Percentiles rank a stretch among this genome's conserved stretches.
phyloP scores from a whole-genome alignment of 2,797 vertebrate genomes.

The Coendou prehensilis region DNA sequence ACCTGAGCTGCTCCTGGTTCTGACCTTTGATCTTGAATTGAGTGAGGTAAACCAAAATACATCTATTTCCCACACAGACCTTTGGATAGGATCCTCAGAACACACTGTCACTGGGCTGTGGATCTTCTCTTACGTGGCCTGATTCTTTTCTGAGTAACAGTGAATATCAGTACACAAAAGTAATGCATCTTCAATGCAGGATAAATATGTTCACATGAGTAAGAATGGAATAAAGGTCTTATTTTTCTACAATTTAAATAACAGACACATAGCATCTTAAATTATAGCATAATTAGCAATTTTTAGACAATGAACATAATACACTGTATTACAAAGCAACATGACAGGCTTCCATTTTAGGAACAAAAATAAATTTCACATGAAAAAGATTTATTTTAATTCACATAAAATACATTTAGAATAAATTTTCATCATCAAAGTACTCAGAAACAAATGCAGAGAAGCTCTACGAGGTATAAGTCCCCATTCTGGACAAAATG shows the following conservation, averaged over 20 bases:
- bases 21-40: conserved; percentile 22
- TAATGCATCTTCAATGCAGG: conserved; percentile 65
- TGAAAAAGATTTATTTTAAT: conserved; percentile 86
- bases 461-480: background rate
- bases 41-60: background rate
- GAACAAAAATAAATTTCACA: conserved; percentile 84
- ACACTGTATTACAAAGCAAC: conserved; percentile 84
- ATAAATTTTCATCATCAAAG: conserved; percentile 84
- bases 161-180: conserved; percentile 50
- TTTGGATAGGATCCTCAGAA: conserved; percentile 61
- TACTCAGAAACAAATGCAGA: conserved; percentile 61
- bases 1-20: conserved; percentile 11
- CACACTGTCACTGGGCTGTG: background rate
- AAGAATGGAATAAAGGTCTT: conserved; percentile 61
- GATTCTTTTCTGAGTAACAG: conserved; percentile 55
- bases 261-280: conserved; percentile 81
- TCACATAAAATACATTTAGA: conserved; percentile 79
- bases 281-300: conserved; percentile 79
- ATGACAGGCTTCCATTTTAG: conserved; percentile 82
- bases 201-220: conserved; percentile 51
- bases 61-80: background rate
- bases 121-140: conserved; percentile 25
- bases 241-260: conserved; percentile 76
- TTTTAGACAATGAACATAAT: conserved; percentile 87
- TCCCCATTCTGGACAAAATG: conserved; percentile 79